phyloP scores from a whole-genome alignment of 2,888 invertebrate species.

The Hypercompe scribonia region DNA sequence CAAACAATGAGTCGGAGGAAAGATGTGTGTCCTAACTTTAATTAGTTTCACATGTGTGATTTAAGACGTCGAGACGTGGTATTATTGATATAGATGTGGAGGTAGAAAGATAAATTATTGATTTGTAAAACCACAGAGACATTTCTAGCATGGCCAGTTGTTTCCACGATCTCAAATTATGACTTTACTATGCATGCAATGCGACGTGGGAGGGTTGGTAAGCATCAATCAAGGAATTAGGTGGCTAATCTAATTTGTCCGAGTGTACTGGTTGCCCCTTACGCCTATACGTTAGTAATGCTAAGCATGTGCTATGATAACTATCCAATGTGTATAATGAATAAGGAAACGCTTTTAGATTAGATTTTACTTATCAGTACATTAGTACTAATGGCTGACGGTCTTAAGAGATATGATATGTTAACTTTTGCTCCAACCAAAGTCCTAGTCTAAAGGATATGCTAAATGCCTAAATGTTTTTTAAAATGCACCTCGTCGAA shows the following conservation, averaged over 20 bases:
- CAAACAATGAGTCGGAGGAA: constrained; percentile 35
- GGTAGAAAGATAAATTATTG: no score
- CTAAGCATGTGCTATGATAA: constrained; percentile 56
- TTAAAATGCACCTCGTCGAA: no score
- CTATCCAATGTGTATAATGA: constrained; percentile 49
- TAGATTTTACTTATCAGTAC: constrained; percentile 11
- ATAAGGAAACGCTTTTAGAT: constrained; percentile 20
- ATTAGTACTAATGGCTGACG: not conserved
- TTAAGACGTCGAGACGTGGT: constrained; percentile 20
- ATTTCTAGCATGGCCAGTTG: constrained; percentile 37
- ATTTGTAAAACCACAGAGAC: constrained; percentile 6
- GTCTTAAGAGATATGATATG: not conserved
- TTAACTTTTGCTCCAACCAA: not conserved
- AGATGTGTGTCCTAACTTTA: constrained; percentile 33
- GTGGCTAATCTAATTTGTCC: constrained; percentile 75
- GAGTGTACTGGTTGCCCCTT: constrained; percentile 59
- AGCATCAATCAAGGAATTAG: constrained; percentile 80
- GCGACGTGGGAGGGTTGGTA: constrained; percentile 59
- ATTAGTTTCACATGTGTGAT: constrained; percentile 37
- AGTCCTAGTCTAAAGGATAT: no score
- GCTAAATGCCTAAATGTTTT: no score
- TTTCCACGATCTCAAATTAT: constrained; percentile 54
- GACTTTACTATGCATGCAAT: constrained; percentile 60
- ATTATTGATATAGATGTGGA: constrained; percentile 28
- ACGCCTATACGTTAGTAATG: constrained; percentile 53